Evolutionary conservation across 92 coral and sea anemone genomes (phyloP), one percentile per base, ranked within the genome.

Genomic region (Muricea muricata): DNA sequence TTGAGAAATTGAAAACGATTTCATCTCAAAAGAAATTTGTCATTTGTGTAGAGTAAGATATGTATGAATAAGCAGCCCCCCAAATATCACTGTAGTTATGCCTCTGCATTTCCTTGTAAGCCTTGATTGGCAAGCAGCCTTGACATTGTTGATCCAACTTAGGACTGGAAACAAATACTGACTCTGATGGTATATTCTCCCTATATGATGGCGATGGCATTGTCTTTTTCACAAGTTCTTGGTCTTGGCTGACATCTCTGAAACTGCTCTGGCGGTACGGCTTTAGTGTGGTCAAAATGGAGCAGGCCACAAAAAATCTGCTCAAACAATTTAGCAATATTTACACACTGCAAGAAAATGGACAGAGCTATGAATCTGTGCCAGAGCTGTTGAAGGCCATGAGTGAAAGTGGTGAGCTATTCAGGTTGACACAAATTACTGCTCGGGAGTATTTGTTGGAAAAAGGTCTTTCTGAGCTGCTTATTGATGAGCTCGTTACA

Each of bases 241-340:
- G 92, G 94, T 92, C 93, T 66, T 73, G 92, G 58, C n/a, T 97
- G 6, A 93, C 91, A 77, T 83, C 90, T 26, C 9, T 89, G 68
- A 97, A 97, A 82, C 80, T 93, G 52, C 75, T 94, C 30, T 97
- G 99, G 99, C 84, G 97, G 46, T 97, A 97, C 76, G 99, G 99
- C 13, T 84, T 90, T 78, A 95, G 94, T 74, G 86, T 97, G 41
- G 69, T 93, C 29, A 92, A 88, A 21, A 90, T 97, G 90, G 54
- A 97, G 29, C 91, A 84, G 30, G 87, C 87, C 78, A 88, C 91
- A 39, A 90, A 85, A 31, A 78, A 81, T 31, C 82, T 93, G 92
- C 61, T 97, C 56, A 90, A 83, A 23, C 84, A 88, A 17, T 97
- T 97, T 70, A 47, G 79, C 29, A 97, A 83, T 45, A 93, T 97